Evolutionary conservation across 2,113 vertebrate species (phyloP), one percentile per base, ranked within the genome.

Genomic region (Anthoscopus minutus): DNA sequence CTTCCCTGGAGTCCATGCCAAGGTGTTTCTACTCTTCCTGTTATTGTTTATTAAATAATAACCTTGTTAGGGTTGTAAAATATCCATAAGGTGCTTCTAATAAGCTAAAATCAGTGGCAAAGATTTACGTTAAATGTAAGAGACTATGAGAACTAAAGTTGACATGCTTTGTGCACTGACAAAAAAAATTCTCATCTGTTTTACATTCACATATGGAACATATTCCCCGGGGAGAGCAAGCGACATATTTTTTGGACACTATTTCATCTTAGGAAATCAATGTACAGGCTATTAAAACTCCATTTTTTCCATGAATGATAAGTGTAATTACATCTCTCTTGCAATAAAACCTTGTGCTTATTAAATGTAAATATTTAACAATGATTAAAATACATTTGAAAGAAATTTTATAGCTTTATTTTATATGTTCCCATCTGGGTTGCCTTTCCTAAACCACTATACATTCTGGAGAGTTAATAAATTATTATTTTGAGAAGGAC

Each of bases 311-410:
- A 97, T 95, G 93, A 96, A 96, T 98, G 97, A 98, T 97, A 98
- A 97, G 95, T 94, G 97, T 96, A 98, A 98, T 98, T 98, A 98
- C 97, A 97, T 97, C 93, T 96, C 95, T 92, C 93, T 93, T 84
- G 96, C 91, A 96, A 97, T 98, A 97, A 98, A 98, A 97, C 86
- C 86, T 67, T 92, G 96, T 96, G 93, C 97, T 97, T 98, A 98
- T 98, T 98, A 98, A 98, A 98, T 97, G 97, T 98, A 98, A 98
- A 98, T 98, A 98, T 98, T 98, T 98, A 96, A 96, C 97, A 98
- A 97, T 97, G 95, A 98, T 97, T 98, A 97, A 98, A 98, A 98
- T 97, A 96, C 95, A 98, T 97, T 97, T 96, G 97, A 97, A 98
- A 95, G 97, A 89, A 95, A 96, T 96, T 98, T 98, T 98, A 98